Percentiles rank a stretch among this genome's conserved stretches.
phyloP scores from a whole-genome alignment of 1,140 invertebrate species.

The Wasmannia auropunctata region DNA sequence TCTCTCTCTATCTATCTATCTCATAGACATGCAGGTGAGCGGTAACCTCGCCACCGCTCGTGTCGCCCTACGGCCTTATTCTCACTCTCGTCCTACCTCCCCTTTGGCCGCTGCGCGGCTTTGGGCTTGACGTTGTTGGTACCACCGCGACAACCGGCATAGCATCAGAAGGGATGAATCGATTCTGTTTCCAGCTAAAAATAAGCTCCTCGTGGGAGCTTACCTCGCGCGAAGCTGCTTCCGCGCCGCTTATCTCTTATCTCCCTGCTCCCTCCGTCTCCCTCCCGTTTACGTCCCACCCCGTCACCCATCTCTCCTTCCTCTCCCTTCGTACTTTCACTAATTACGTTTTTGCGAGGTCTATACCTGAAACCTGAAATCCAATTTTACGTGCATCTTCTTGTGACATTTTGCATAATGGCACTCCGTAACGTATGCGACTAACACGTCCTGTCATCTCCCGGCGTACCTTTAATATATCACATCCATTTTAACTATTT shows the following conservation, averaged over 20 bases:
- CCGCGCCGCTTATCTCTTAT: constrained; percentile 36
- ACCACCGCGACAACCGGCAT: constrained; percentile 56
- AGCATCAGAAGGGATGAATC: constrained; percentile 74
- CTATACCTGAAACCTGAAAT: neutral
- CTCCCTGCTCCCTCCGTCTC: neutral
- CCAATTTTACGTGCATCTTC: neutral
- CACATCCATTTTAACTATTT: constrained; percentile 3
- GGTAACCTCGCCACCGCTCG: neutral
- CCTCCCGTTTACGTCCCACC: no score
- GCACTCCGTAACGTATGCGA: neutral
- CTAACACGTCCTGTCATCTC: neutral
- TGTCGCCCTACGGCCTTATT: constrained; percentile 29
- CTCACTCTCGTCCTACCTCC: neutral
- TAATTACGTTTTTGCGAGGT: constrained; percentile 29
- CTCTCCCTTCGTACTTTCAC: no score
- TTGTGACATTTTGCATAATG: neutral
- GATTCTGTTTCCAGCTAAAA: constrained; percentile 75
- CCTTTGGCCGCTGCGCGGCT: constrained; percentile 19
- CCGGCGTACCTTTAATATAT: constrained; percentile 21
- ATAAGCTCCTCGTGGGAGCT: constrained; percentile 71
- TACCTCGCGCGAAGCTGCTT: constrained; percentile 42
- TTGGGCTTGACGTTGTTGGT: constrained; percentile 27
- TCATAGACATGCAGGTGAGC: neutral
- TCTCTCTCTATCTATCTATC: neutral
- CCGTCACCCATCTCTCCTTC: no score